phyloP scores from a whole-genome alignment of 2,888 invertebrate species.

The Pharmacophagus antenor region DNA sequence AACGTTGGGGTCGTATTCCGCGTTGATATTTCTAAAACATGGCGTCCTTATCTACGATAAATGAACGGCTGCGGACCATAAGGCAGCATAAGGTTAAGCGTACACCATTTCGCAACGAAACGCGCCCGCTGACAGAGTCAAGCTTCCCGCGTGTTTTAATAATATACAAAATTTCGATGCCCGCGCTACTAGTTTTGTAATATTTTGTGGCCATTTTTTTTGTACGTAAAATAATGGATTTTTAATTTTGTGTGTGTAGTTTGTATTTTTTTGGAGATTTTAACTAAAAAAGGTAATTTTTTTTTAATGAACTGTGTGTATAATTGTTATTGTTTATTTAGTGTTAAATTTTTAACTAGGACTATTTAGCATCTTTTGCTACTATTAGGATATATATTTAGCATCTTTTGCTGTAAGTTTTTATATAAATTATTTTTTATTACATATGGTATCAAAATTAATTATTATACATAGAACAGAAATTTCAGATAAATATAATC shows the following conservation, averaged over 20 bases:
- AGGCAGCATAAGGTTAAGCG: conserved; percentile 29
- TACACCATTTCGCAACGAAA: conserved; percentile 30
- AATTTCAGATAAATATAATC: too few species aligned
- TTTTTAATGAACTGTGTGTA: background rate
- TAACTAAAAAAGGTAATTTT: conserved; percentile 3
- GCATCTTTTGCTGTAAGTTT: too few species aligned
- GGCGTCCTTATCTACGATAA: conserved; percentile 24
- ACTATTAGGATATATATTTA: too few species aligned
- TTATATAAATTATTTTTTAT: too few species aligned
- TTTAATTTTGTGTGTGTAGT: conserved; percentile 3
- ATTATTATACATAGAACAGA: too few species aligned
- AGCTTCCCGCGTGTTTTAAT: conserved; percentile 28
- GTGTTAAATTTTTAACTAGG: background rate
- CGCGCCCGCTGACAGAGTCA: conserved; percentile 26
- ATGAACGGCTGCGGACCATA: conserved; percentile 27
- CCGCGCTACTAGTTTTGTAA: background rate
- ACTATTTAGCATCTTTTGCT: too few species aligned
- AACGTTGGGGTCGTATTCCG: conserved; percentile 9
- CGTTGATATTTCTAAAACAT: conserved; percentile 20
- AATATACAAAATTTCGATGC: conserved; percentile 4
- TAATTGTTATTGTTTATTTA: background rate
- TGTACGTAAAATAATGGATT: background rate
- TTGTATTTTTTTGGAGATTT: conserved; percentile 6
- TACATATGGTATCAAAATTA: too few species aligned
- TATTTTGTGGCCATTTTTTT: background rate